Conservation (phyloP, 2,888 invertebrate species). For the Physocephala rufipes region DNA sequence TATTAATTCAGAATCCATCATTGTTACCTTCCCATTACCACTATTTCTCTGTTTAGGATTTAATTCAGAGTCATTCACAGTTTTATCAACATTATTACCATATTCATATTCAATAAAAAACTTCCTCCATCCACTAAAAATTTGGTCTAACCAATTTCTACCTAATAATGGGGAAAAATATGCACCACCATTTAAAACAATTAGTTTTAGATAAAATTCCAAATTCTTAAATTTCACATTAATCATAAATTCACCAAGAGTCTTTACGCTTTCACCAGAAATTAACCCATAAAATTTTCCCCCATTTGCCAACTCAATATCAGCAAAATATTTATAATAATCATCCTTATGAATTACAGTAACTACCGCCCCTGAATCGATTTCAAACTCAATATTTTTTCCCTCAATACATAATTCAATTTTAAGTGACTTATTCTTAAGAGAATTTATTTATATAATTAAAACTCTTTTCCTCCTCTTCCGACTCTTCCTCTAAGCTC, state of each 20-base stretch:
- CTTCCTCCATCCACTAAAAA: constrained; percentile 2
- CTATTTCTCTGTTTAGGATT: background rate
- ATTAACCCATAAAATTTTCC: background rate
- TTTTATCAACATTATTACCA: too few relatives aligned
- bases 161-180: constrained; percentile 8
- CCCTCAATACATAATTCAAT: background rate
- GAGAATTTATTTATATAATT: too few relatives aligned
- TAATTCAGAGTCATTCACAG: background rate
- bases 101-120: background rate
- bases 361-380: background rate
- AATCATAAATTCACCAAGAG: background rate
- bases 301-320: background rate
- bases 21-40: too few relatives aligned
- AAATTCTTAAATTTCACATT: background rate
- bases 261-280: background rate
- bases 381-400: background rate
- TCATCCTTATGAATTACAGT: background rate
- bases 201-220: too few relatives aligned
- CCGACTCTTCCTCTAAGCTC: too few relatives aligned
- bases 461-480: too few relatives aligned
- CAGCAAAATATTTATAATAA: background rate
- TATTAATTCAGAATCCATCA: too few relatives aligned
- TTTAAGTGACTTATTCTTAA: too few relatives aligned
- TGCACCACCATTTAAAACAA: background rate
- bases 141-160: constrained; percentile 5